Conservation (phyloP, 2,113 vertebrate species). For the Carassius gibelio region DNA sequence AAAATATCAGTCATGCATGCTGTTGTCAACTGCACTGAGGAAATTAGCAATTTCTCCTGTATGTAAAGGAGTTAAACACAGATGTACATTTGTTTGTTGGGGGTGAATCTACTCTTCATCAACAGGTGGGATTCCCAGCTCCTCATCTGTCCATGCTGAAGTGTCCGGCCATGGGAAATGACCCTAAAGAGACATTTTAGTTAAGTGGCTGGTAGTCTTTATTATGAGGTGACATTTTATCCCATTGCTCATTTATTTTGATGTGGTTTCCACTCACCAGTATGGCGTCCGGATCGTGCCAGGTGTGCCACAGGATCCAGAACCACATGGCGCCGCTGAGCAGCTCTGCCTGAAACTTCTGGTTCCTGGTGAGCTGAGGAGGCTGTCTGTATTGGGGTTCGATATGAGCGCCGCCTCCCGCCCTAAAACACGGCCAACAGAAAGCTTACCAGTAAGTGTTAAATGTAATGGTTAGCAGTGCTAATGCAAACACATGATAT, state of each 20-base stretch:
- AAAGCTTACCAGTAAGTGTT: not conserved
- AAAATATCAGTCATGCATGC: not conserved
- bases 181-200: conserved; percentile 74
- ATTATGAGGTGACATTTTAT: not conserved
- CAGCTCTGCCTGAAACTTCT: conserved; percentile 73
- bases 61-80: not conserved
- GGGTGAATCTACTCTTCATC: conserved; percentile 75
- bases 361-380: conserved; percentile 76
- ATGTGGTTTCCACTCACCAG: conserved; percentile 74
- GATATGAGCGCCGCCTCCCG: conserved; percentile 75
- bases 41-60: not conserved
- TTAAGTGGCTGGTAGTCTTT: not conserved
- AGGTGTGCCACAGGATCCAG: conserved; percentile 93
- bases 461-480: not conserved
- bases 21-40: not conserved
- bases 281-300: conserved; percentile 87
- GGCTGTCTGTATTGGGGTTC: conserved; percentile 81
- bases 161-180: conserved; percentile 92
- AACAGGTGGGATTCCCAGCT: conserved; percentile 88
- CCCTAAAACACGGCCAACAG: conserved; percentile 67
- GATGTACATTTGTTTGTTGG: conserved; percentile 15
- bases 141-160: conserved; percentile 89
- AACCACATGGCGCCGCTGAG: conserved; percentile 89
- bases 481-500: not conserved
- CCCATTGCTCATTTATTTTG: too few species aligned